Base-by-base conservation (phyloP, 2,888 invertebrate genomes). In the Leptarthrus brevirostris region DNA sequence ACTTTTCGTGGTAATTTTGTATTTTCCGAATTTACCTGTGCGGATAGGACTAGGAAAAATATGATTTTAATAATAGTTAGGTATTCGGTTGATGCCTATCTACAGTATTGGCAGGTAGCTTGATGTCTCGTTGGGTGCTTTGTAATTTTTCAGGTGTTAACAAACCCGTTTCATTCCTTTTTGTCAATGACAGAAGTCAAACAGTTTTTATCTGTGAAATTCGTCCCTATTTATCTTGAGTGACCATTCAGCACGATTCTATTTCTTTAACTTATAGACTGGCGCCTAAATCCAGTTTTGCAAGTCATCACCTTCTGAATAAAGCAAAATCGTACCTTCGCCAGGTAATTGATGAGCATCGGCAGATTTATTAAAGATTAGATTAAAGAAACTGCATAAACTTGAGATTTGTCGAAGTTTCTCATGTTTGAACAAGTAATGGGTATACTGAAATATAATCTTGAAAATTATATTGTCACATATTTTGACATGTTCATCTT, bases 1-100 rank as follows among this genome's bases (percentile, higher is more conserved):
- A 75, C 58, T 72, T 75, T 75, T 75, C 66, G 20, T 72, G 10
- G 49, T 75, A 47, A 69, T 66, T 69, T 72, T 36, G 22, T 72
- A 34, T 54, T 72, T 74, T 34, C 40, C 66, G 58, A 72, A 74
- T 72, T 74, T 64, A 74, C 16, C 26, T 6, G 14, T 16, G 64
- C 24, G 26, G 22, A 14, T 12, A 20, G 20, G 22, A 24, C 22
- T 24, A 16, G 26, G 14, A 40, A 47, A 47, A 44, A 73, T 75
- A 58, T 75, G 73, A 75, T 75, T 75, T 73, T 49, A 73, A 73
- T 75, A 75, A 75, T 75, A 36, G 72, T 75, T 72, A 73, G 75
- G 64, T 75, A 52, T 52, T 16, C 47, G 26, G 36, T 66, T 44
- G 44, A 12, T 22, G 26, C 16, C 58, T 58, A 58, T 58, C 36